phyloP scores from a whole-genome alignment of 2,888 invertebrate genomes.

The Notodonta ziczac region DNA sequence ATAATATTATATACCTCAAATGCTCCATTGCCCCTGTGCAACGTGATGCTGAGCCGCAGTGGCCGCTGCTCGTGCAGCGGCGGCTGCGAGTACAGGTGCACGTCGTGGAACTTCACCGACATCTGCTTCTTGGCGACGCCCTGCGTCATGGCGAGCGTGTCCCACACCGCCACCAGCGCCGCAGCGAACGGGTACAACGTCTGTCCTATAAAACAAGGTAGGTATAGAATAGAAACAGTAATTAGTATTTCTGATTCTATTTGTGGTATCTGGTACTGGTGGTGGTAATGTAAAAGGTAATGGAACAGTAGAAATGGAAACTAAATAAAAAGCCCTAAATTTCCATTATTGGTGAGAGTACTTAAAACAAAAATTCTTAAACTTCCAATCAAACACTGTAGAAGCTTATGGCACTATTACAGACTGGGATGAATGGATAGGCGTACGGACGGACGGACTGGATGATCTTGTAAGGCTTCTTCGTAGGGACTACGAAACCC shows the following conservation, averaged over 20 bases:
- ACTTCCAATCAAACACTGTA: neutral
- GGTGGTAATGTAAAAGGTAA: too few species aligned
- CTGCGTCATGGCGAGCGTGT: slow-evolving; percentile 84
- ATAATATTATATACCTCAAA: slow-evolving; percentile 73
- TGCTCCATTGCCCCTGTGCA: slow-evolving; percentile 84
- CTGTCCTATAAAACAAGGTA: slow-evolving; percentile 68
- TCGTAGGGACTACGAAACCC: too few species aligned
- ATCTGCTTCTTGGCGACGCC: slow-evolving; percentile 84
- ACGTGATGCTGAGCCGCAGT: slow-evolving; percentile 79
- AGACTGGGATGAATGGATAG: too few species aligned
- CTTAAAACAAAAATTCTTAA: slow-evolving; percentile 1
- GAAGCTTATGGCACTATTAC: neutral
- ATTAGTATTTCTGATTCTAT: too few species aligned
- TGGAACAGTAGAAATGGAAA: too few species aligned
- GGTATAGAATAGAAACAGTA: too few species aligned
- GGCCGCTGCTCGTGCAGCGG: slow-evolving; percentile 76
- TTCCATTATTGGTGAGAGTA: too few species aligned
- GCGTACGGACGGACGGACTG: too few species aligned
- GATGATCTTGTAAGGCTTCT: too few species aligned
- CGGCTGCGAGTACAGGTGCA: slow-evolving; percentile 85
- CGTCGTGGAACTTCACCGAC: slow-evolving; percentile 87
- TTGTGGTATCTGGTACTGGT: too few species aligned
- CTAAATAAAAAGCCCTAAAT: too few species aligned
- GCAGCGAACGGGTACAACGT: slow-evolving; percentile 91
- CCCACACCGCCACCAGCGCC: slow-evolving; percentile 88